These are phyloP conservation scores for Glyphotaelius pellucidus DNA, from an alignment of 2,888 invertebrate genomes.

Conservation along the genomic window DNA sequence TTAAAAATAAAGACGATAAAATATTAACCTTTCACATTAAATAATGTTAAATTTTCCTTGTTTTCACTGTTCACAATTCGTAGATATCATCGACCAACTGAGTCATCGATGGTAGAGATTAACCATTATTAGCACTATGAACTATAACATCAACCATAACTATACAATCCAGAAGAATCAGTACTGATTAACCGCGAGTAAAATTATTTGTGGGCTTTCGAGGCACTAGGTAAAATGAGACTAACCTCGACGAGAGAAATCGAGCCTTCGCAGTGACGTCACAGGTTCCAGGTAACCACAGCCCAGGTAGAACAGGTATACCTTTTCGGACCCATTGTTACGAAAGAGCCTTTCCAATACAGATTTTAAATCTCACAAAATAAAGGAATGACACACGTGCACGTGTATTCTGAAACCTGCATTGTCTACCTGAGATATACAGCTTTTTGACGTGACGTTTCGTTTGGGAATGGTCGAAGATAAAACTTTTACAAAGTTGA, in stretches of 20 bases:
- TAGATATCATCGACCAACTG: neutral
- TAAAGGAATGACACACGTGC: conserved; percentile 50
- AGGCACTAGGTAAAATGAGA: conserved; percentile 48
- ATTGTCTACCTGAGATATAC: conserved; percentile 45
- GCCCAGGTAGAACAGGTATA: conserved; percentile 49
- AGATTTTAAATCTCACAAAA: conserved; percentile 43
- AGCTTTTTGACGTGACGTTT: conserved; percentile 43
- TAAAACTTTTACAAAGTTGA: conserved; percentile 29
- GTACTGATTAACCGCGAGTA: neutral
- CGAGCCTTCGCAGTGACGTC: conserved; percentile 54
- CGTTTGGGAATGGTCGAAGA: conserved; percentile 15
- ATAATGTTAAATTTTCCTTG: neutral
- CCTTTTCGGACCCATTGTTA: conserved; percentile 52
- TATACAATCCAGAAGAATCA: neutral
- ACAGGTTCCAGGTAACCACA: conserved; percentile 55
- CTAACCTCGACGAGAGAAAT: conserved; percentile 31
- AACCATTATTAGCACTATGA: neutral
- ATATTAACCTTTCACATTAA: neutral
- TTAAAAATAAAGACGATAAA: neutral
- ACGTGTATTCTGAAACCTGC: conserved; percentile 25
- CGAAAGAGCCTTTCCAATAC: conserved; percentile 43
- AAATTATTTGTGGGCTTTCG: conserved; percentile 14
- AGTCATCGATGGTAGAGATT: neutral
- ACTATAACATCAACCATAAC: neutral
- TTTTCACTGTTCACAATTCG: conserved; percentile 28